Evolutionary conservation across 2,113 vertebrate species (phyloP), one percentile per base, ranked within the genome.

Genomic region (Atractosteus spatula): DNA sequence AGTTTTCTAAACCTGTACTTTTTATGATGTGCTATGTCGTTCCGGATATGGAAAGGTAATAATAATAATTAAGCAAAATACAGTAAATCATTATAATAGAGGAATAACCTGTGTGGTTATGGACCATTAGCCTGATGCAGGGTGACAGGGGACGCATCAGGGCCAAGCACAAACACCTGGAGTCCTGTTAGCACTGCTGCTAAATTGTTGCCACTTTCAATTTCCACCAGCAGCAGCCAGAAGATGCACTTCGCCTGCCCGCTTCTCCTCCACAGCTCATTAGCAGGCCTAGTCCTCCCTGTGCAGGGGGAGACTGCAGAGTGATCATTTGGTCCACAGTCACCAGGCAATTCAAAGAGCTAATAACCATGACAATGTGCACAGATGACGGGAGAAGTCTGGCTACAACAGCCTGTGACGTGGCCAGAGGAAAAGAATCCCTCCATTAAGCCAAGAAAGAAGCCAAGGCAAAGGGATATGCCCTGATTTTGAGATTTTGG

Each of bases 301-400:
- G 81, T 51, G 47, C 47, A 51, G 8, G 8, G 47, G 47, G 47
- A 82, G 83, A 75, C 76, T 75, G 74, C 81, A 78, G 73, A 51
- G 47, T 51, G 47, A 80, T 82, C 76, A 80, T 47, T 45, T 54
- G 10, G 41, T 13, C 62, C 2, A 41, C 47, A 44, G 83, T 83
- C 86, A 79, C 76, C 78, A 81, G 85, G 82, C 84, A 79, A 80
- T 82, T 82, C 81, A 83, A 88, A 79, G 78, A 82, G 80, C 81
- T 86, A 86, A 90, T 88, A 88, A 88, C 83, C 80, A 81, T 84
- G 79, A 90, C 80, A 81, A 86, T 69, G 76, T 81, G 62, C 73
- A 74, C 77, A 85, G 84, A 83, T 82, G 83, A 86, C 77, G 73
- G 73, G 80, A 72, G 76, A 61, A 79, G 74, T 71, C 57, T 69